Percentiles rank a stretch among this genome's conserved stretches.
phyloP scores from a whole-genome alignment of 1,140 invertebrate species.

The Bemisia tabaci region DNA sequence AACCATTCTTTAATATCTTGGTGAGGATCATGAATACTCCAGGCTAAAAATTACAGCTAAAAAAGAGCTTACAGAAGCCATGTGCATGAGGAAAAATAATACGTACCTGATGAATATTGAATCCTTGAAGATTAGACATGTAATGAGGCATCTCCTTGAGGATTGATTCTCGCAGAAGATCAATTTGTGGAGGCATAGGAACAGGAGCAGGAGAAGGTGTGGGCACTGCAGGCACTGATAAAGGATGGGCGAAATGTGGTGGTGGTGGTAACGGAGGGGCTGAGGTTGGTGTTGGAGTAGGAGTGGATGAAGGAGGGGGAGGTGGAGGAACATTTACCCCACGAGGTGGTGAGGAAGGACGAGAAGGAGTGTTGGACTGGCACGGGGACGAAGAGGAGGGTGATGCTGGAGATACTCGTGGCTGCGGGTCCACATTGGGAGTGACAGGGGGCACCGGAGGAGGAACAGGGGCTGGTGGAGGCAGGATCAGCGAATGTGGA shows the following conservation, averaged over 20 bases:
- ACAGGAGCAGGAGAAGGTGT: conserved; percentile 24
- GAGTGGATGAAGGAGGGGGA: conserved; percentile 17
- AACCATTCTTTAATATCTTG: conserved; percentile 10
- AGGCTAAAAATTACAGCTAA: too few relatives aligned
- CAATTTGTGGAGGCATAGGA: conserved; percentile 23
- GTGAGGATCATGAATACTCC: too few relatives aligned
- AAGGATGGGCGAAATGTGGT: conserved; percentile 19
- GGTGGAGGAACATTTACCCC: conserved; percentile 23
- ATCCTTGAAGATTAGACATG: conserved; percentile 26
- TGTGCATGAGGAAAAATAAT: conserved; percentile 4
- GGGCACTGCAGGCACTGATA: conserved; percentile 27
- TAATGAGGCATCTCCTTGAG: conserved; percentile 36
- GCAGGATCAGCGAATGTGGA: neutral
- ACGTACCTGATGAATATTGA: conserved; percentile 14
- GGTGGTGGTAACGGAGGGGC: conserved; percentile 23
- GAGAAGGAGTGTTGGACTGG: conserved; percentile 18
- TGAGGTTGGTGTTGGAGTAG: conserved; percentile 16
- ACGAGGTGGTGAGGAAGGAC: conserved; percentile 7
- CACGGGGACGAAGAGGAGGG: neutral
- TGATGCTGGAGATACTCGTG: neutral
- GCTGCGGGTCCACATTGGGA: too few relatives aligned
- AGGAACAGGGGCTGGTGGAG: neutral
- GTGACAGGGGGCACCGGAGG: too few relatives aligned
- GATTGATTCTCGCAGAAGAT: conserved; percentile 31
- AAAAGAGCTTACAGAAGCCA: too few relatives aligned